Percentiles rank a stretch among this genome's conserved stretches.
Evolutionary conservation across 2,888 invertebrate species (phyloP).

Genomic region (Coleophora deauratella): DNA sequence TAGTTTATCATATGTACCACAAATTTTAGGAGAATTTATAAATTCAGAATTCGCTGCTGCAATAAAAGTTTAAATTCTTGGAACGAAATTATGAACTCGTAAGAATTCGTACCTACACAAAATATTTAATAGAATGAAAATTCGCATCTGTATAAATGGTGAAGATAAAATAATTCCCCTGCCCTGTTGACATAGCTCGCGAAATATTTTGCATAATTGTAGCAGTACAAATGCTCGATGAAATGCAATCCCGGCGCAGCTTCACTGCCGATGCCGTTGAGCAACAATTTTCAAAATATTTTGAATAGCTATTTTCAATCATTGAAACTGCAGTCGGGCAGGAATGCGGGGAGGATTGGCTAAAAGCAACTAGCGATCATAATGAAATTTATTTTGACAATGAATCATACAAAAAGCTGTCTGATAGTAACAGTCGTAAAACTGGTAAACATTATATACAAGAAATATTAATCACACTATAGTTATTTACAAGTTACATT

Average conservation of each 20-base stretch:
- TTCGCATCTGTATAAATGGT: constrained; percentile 15
- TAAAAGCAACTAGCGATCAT: constrained; percentile 29
- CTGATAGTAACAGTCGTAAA: too few relatives aligned
- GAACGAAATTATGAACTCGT: too few relatives aligned
- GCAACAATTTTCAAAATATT: constrained; percentile 74
- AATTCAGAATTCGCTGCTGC: too few relatives aligned
- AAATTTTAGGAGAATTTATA: not conserved
- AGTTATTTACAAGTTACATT: too few relatives aligned
- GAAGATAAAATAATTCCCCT: constrained; percentile 26
- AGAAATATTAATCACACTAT: too few relatives aligned
- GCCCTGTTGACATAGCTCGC: constrained; percentile 46
- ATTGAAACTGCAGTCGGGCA: constrained; percentile 61
- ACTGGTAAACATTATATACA: too few relatives aligned
- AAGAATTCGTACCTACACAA: too few relatives aligned
- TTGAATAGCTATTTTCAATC: constrained; percentile 73
- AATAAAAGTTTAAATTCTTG: too few relatives aligned
- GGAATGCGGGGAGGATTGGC: constrained; percentile 57
- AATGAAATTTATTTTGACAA: constrained; percentile 37
- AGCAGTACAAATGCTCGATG: constrained; percentile 42
- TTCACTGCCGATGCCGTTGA: constrained; percentile 51
- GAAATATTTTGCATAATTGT: constrained; percentile 53
- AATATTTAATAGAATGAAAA: not conserved
- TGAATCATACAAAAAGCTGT: too few relatives aligned
- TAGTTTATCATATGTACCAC: not conserved
- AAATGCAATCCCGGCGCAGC: constrained; percentile 45